Conservation (phyloP, 2,888 invertebrate genomes). For the Crioceris asparagi region DNA sequence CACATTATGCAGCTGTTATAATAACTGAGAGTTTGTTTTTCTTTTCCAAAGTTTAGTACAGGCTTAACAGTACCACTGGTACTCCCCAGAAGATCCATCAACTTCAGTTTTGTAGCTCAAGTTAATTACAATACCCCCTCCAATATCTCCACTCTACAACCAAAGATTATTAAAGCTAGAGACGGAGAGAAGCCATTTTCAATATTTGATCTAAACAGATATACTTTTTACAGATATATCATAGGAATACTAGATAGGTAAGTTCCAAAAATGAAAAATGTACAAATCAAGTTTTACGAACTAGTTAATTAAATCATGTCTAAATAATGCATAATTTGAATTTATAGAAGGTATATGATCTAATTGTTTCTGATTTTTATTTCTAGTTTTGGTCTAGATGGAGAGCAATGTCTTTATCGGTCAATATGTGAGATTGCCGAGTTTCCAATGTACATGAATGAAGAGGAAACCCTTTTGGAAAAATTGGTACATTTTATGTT, state of each 20-base stretch:
- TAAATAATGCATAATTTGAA: too few species aligned
- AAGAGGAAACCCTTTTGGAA: conserved; percentile 35
- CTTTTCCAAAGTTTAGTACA: conserved; percentile 29
- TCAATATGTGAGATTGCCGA: conserved; percentile 32
- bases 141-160: conserved; percentile 24
- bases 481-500: conserved; percentile 34
- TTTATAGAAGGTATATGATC: too few species aligned
- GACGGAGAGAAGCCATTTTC: conserved; percentile 11
- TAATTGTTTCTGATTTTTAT: neutral
- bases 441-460: conserved; percentile 28
- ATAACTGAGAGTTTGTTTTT: too few species aligned
- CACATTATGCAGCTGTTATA: too few species aligned
- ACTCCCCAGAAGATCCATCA: conserved; percentile 29
- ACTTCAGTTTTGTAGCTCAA: conserved; percentile 27
- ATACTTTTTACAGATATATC: conserved; percentile 28
- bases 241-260: conserved; percentile 27
- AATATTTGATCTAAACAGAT: conserved; percentile 25
- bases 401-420: conserved; percentile 28
- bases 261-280: conserved; percentile 5
- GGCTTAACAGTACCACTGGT: conserved; percentile 30
- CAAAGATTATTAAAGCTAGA: conserved; percentile 24
- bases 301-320: neutral
- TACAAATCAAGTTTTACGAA: neutral
- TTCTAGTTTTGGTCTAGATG: conserved; percentile 29
- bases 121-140: conserved; percentile 28